These are phyloP conservation scores for Vireo griseus DNA, from an alignment of 2,797 vertebrate species.

Conservation along the genomic window DNA sequence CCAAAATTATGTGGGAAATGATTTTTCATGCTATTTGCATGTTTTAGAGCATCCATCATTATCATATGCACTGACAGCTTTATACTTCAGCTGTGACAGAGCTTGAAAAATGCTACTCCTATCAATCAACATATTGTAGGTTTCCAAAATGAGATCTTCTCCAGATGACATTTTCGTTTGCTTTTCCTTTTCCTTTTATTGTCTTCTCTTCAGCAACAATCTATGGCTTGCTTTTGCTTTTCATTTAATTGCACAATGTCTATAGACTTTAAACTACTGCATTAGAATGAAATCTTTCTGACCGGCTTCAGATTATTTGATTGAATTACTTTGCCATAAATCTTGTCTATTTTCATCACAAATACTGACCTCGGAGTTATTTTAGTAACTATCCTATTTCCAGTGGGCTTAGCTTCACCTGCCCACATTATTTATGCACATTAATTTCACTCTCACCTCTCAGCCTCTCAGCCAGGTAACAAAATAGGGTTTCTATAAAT, in stretches of 20 bases:
- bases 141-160: slow-evolving; percentile 56
- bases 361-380: slow-evolving; percentile 24
- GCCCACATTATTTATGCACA: neutral
- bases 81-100: slow-evolving; percentile 70
- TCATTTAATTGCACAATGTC: slow-evolving; percentile 36
- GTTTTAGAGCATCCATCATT: slow-evolving; percentile 71
- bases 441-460: neutral
- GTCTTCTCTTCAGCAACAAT: slow-evolving; percentile 16
- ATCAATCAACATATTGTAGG: slow-evolving; percentile 63
- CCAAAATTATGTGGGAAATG: slow-evolving; percentile 70
- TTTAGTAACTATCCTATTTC: slow-evolving; percentile 7
- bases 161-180: slow-evolving; percentile 40
- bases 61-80: slow-evolving; percentile 63
- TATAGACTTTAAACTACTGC: neutral
- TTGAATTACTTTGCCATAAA: slow-evolving; percentile 26
- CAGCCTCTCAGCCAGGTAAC: neutral
- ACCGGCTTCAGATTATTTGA: slow-evolving; percentile 2
- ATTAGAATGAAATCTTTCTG: slow-evolving; percentile 18
- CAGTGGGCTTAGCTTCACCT: neutral
- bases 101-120: slow-evolving; percentile 68
- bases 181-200: slow-evolving; percentile 51
- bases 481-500: neutral
- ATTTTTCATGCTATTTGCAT: slow-evolving; percentile 69
- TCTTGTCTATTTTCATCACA: slow-evolving; percentile 36
- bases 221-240: slow-evolving; percentile 30